These are phyloP conservation scores for Elmis aenea DNA, from an alignment of 2,888 invertebrate genomes.

Conservation along the genomic window DNA sequence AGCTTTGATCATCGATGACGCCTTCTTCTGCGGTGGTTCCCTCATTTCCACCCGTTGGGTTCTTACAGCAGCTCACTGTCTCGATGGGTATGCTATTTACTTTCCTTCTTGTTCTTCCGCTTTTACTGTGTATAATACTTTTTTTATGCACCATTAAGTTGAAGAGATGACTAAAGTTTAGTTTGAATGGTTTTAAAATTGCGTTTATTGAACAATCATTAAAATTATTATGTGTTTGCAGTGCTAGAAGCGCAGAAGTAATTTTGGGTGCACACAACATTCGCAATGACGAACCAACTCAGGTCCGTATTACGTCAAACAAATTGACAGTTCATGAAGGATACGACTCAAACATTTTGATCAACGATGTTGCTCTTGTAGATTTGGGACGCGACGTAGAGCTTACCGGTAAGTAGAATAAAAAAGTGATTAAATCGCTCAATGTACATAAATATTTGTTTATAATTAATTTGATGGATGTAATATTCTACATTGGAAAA, in stretches of 20 bases:
- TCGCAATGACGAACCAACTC: slow-evolving; percentile 32
- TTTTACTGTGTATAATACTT: too few relatives aligned
- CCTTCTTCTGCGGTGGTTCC: slow-evolving; percentile 12
- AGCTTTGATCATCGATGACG: too few relatives aligned
- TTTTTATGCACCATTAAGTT: too few relatives aligned
- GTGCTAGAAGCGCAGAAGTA: slow-evolving; percentile 25
- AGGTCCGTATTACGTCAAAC: slow-evolving; percentile 32
- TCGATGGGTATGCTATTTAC: slow-evolving; percentile 7
- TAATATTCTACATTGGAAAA: too few relatives aligned
- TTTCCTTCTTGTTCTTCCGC: too few relatives aligned
- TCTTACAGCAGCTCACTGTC: slow-evolving; percentile 14
- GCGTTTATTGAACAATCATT: too few relatives aligned
- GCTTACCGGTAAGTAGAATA: slow-evolving; percentile 38
- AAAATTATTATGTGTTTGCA: too few relatives aligned
- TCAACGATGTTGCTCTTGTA: slow-evolving; percentile 8
- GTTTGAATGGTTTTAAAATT: too few relatives aligned
- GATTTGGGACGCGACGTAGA: slow-evolving; percentile 39
- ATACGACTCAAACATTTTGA: slow-evolving; percentile 29
- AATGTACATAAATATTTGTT: too few relatives aligned
- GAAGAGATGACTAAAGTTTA: too few relatives aligned
- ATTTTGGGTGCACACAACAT: slow-evolving; percentile 33
- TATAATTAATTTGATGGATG: too few relatives aligned
- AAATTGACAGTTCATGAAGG: slow-evolving; percentile 35
- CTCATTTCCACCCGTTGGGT: slow-evolving; percentile 6
- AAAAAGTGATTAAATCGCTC: too few relatives aligned